Evolutionary conservation across 2,888 invertebrate species (phyloP), one percentile per base, ranked within the genome.

Genomic region (Trichopria drosophilae): DNA sequence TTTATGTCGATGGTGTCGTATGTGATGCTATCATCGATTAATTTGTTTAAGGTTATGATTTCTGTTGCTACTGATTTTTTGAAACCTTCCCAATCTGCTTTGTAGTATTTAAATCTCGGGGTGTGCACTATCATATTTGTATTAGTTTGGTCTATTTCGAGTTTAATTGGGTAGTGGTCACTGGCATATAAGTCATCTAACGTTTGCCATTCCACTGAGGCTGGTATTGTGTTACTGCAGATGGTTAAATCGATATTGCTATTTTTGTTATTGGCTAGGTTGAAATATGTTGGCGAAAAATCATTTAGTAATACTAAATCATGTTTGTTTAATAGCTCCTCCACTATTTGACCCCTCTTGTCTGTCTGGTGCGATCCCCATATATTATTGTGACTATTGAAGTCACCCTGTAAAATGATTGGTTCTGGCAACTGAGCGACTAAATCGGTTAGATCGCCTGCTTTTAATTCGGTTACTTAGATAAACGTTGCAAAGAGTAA

Each of bases 321-420:
- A 9, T 19, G 23, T 9, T 53, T 39, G 19, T 54, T 48, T 19
- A 61, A 22, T 7, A 59, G 4, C 26, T 58, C 18, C 43, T 61
- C 57, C 4, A 65, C 36, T 23, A 40, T 52, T 51, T 51, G 58
- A 3, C 60, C 61, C 55, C 61, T 55, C 6, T 16, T 22, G 34
- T 62, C 58, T 3, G 22, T 39, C 31, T 53, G 47, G 4, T 32
- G 9, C 1, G 57, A 64, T 15, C 57, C 59, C 55, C 59, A 60
- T 1, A 45, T 9, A 0, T 16, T 26, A 10, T 52, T 56, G 16
- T 63, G 58, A 12, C 49, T 46, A 18, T 62, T 65, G 10, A 65
- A 60, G 44, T 62, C 61, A 7, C 65, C 63, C 6, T 59, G 16
- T n/a, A n/a, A n/a, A 3, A 67, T 41, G 7, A 53, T 53, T 1